Base-by-base conservation (phyloP, 2,888 invertebrate species). In the Geotrupes spiniger region DNA sequence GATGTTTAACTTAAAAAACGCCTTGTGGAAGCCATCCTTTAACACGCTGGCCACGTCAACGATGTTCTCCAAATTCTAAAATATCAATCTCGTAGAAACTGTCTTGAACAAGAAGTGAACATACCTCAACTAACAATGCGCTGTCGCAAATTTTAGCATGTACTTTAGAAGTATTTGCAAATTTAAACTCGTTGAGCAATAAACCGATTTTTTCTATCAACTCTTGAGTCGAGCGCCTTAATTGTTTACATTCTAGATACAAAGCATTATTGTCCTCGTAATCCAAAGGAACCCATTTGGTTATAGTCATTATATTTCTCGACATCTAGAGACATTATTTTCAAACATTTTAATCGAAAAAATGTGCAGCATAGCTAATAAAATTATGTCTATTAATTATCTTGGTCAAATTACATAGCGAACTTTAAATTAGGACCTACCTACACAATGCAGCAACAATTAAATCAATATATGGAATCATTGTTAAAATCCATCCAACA, bases 31-130 rank as follows among this genome's bases (percentile, higher is more conserved):
- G 16, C 76, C 75, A 55, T 76, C 75, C 11, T 77, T 77, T 65
- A 79, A 61, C 57, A 75, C 76, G 37, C 76, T 72, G 64, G 79
- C 71, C 56, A 77, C 77, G 51, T 75, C 75, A 66, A 77, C 74
- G 59, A 81, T 75, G 70, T 77, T 76, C 70, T 81, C 79, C 65
- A 82, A 66, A 65, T 80, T 77, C 82, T 82, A 64, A 38, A 77
- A 76, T 54, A 49, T 36, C 17, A 38, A 17, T n/a, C 12, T 12
- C 17, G 27, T 21, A 17, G 36, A 33, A 11, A 28, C 14, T 21
- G 21, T 16, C 39, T 31, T 36, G 47, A 25, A 9, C 9, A 17
- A 40, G 31, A 16, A 25, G 11, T 26, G 28, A 4, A 42, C 25
- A 6, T 36, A 41, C 46, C 42, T 51, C 33, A 9, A 52, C 25